These are phyloP conservation scores for Capra hircus DNA, from an alignment of 2,113 vertebrate species.

Conservation along the genomic window DNA sequence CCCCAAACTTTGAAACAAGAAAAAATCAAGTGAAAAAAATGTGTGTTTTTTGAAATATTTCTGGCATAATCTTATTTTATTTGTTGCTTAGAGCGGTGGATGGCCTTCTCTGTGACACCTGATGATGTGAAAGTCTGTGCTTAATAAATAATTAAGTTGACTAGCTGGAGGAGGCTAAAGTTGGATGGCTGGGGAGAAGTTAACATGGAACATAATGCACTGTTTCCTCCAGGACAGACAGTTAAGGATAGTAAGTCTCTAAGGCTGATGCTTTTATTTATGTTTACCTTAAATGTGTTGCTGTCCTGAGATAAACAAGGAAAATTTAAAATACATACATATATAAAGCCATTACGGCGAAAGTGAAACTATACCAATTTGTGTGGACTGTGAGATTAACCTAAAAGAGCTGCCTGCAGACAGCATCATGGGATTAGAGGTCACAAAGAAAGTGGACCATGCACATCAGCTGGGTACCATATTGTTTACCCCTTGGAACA, in stretches of 20 bases:
- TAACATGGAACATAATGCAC: background rate
- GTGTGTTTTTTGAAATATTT: background rate
- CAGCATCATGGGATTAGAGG: background rate
- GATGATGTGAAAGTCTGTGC: background rate
- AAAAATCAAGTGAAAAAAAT: background rate
- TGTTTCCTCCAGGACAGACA: background rate
- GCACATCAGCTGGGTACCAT: background rate
- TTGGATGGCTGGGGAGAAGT: background rate
- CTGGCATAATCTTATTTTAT: background rate
- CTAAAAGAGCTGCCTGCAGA: background rate
- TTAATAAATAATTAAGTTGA: background rate
- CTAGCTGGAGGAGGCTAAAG: background rate
- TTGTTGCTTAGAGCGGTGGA: background rate
- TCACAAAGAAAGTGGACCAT: background rate
- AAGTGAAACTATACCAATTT: background rate
- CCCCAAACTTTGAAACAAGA: background rate
- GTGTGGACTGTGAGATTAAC: background rate
- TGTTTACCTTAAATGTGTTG: constrained; percentile 19
- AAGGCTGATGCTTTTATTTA: background rate
- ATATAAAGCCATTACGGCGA: background rate
- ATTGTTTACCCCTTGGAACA: background rate
- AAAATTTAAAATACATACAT: background rate
- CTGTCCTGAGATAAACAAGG: background rate
- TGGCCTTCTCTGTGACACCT: background rate
- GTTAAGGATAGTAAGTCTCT: background rate